Evolutionary conservation across 2,888 invertebrate genomes (phyloP), one percentile per base, ranked within the genome.

Genomic region (Urechis unicinctus): DNA sequence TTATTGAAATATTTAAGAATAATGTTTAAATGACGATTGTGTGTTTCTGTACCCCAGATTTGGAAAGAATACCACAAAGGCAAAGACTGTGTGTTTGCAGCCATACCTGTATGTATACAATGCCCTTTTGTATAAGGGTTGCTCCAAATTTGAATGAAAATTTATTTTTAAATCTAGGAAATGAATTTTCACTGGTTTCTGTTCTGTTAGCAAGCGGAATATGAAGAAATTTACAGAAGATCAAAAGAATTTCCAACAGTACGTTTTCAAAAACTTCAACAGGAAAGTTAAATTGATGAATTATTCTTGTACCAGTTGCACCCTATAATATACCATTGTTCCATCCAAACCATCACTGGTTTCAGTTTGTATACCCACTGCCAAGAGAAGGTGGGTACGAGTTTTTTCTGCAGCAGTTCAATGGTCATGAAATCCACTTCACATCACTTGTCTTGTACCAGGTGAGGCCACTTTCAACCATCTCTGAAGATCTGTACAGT

Each of bases 281-380:
- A 52, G 25, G n/a, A 31, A 21, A 26, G 25, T 2, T 22, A 28
- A 36, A 9, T 22, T 22, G 9, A 49, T 26, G 17, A 6, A 9
- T 13, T 21, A 24, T 17, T 13, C 25, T 28, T 25, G 4, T 36
- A 9, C 9, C 17, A 13, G 36, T 36, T 36, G 9, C 26, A 30
- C n/a, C 31, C 6, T 58, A 28, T 28, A 30, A 24, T 3, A 26
- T 21, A 29, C 21, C 49, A 26, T 6, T 53, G 13, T 42, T 25
- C 49, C 26, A 42, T 26, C 28, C 9, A 13, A 21, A 45, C 13
- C n/a, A 48, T 48, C 25, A 5, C 28, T 48, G 5, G 2, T 66
- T 69, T 58, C 66, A 74, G 71, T 78, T 78, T 63, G 56, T 77
- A 6, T 76, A 69, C 51, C 70, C 76, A 28, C 46, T 78, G 24